Evolutionary conservation across 2,797 vertebrate genomes (phyloP).

Genomic region (Diceros bicornis): DNA sequence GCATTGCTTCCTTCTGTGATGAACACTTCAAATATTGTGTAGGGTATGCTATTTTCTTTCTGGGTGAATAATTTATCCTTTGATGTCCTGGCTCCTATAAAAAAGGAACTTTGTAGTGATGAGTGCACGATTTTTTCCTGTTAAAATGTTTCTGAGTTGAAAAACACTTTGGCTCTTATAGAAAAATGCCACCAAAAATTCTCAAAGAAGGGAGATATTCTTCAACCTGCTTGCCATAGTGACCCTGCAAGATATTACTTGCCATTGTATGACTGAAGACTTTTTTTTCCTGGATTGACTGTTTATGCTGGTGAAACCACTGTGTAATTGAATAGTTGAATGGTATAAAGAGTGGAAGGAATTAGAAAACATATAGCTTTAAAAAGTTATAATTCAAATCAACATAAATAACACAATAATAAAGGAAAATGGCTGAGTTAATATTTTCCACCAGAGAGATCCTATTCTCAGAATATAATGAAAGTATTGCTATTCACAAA

Average conservation of each 20-base stretch:
- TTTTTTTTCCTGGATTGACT: not conserved
- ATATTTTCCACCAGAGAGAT: not conserved
- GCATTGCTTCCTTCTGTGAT: slow-evolving; percentile 68
- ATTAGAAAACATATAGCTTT: slow-evolving; percentile 7
- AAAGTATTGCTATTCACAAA: not conserved
- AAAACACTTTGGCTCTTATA: slow-evolving; percentile 40
- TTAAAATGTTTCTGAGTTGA: slow-evolving; percentile 63
- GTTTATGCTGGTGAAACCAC: slow-evolving; percentile 5
- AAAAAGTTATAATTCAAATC: not conserved
- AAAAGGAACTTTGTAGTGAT: slow-evolving; percentile 45
- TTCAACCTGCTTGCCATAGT: not conserved
- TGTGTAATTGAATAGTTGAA: not conserved
- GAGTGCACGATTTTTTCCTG: not conserved
- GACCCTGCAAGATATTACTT: not conserved
- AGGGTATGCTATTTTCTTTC: slow-evolving; percentile 36
- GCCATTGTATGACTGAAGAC: not conserved
- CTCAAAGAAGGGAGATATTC: not conserved
- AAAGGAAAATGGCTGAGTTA: not conserved
- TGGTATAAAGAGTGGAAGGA: not conserved
- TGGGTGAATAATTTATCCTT: slow-evolving; percentile 73
- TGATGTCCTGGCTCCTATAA: slow-evolving; percentile 22
- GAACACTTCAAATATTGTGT: slow-evolving; percentile 64
- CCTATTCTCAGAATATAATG: not conserved
- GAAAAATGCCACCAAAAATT: not conserved
- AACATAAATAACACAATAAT: not conserved